Evolutionary conservation across 2,888 invertebrate genomes (phyloP).

Genomic region (Halocaridina rubra): DNA sequence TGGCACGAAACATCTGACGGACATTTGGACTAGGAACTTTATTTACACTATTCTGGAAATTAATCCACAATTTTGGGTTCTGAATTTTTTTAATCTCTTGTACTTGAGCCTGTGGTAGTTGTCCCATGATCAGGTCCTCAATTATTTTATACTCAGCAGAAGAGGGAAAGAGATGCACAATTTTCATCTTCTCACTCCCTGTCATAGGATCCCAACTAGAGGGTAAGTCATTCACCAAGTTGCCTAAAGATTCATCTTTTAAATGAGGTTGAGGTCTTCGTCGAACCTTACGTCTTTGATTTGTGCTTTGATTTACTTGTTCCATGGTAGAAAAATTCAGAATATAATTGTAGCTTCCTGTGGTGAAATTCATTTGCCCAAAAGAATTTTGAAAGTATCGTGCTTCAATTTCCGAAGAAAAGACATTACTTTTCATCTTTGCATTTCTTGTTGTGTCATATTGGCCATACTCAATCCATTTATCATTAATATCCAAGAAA

Average conservation of each 20-base stretch:
- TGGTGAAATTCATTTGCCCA: background rate
- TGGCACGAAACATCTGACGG: background rate
- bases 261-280: background rate
- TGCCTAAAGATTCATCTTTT: background rate
- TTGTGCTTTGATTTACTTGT: background rate
- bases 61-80: background rate
- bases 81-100: background rate
- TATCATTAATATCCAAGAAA: background rate
- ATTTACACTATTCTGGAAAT: background rate
- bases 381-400: background rate
- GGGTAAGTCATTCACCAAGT: background rate
- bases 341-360: background rate
- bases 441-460: background rate
- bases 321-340: background rate
- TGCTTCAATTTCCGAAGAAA: background rate
- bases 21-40: background rate
- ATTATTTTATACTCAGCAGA: background rate
- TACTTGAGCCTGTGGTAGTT: background rate
- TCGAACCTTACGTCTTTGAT: background rate
- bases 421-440: background rate
- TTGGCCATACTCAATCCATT: background rate
- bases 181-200: background rate
- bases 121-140: background rate
- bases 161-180: background rate
- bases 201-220: background rate